phyloP scores from a whole-genome alignment of 2,797 vertebrate species.

The Melanogrammus aeglefinus region DNA sequence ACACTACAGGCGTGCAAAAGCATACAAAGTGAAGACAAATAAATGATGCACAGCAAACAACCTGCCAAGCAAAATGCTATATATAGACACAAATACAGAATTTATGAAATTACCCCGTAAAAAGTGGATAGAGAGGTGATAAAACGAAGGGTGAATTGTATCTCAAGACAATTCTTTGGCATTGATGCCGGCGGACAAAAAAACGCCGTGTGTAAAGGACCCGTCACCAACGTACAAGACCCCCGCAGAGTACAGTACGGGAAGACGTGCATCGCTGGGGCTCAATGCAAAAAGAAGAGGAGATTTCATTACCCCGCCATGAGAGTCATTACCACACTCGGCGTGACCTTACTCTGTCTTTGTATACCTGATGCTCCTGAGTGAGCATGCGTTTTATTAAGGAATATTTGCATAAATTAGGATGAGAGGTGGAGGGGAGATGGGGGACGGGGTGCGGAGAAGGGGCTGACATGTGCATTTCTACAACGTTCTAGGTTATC shows the following conservation, averaged over 20 bases:
- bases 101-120: background rate
- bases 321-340: slow-evolving; percentile 68
- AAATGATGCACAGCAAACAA: background rate
- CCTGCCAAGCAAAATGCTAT: background rate
- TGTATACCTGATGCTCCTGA: slow-evolving; percentile 62
- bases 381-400: slow-evolving; percentile 68
- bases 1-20: background rate
- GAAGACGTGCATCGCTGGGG: slow-evolving; percentile 37
- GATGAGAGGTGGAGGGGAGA: slow-evolving; percentile 31
- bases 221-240: background rate
- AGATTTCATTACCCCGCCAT: slow-evolving; percentile 65
- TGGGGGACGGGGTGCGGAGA: slow-evolving; percentile 22
- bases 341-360: slow-evolving; percentile 69
- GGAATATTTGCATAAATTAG: slow-evolving; percentile 66
- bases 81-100: background rate
- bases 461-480: slow-evolving; percentile 46
- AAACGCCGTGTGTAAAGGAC: background rate
- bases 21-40: background rate
- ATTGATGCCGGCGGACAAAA: background rate
- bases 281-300: slow-evolving; percentile 3
- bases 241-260: background rate
- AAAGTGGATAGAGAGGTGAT: background rate
- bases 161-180: background rate
- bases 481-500: slow-evolving; percentile 57
- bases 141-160: background rate